phyloP scores from a whole-genome alignment of 2,797 vertebrate species.

The Scyliorhinus canicula region DNA sequence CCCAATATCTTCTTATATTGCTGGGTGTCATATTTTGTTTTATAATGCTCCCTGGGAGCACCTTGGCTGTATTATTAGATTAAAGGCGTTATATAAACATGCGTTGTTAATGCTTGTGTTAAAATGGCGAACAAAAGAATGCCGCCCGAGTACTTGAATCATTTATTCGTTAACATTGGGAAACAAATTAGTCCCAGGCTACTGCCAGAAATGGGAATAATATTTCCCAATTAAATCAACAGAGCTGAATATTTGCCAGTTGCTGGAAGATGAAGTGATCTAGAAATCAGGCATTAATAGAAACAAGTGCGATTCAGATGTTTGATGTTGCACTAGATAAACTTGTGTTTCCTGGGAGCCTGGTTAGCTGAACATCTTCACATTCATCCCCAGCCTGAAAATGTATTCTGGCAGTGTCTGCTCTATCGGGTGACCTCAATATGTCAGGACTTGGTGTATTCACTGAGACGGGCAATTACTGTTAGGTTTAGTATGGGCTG shows the following conservation, averaged over 20 bases:
- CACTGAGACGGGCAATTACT: constrained; percentile 31
- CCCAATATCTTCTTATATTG: neutral
- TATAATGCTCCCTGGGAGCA: neutral
- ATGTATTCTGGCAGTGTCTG: constrained; percentile 27
- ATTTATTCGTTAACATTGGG: neutral
- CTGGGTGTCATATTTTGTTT: neutral
- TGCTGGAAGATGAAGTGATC: neutral
- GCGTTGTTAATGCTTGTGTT: neutral
- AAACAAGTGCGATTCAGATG: neutral
- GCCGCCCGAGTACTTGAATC: neutral
- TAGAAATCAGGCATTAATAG: neutral
- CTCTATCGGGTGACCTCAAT: constrained; percentile 27
- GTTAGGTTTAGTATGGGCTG: constrained; percentile 13
- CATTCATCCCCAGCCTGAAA: constrained; percentile 18
- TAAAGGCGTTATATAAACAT: neutral
- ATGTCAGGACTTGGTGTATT: constrained; percentile 32
- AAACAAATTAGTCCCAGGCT: neutral
- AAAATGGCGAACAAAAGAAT: neutral
- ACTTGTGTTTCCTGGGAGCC: neutral
- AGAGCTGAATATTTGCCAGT: neutral
- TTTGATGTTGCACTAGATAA: neutral
- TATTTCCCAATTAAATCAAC: neutral
- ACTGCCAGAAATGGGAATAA: neutral
- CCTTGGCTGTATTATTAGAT: neutral
- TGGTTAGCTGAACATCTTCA: neutral